Evolutionary conservation across 2,797 vertebrate genomes (phyloP).

Genomic region (Furcifer pardalis): DNA sequence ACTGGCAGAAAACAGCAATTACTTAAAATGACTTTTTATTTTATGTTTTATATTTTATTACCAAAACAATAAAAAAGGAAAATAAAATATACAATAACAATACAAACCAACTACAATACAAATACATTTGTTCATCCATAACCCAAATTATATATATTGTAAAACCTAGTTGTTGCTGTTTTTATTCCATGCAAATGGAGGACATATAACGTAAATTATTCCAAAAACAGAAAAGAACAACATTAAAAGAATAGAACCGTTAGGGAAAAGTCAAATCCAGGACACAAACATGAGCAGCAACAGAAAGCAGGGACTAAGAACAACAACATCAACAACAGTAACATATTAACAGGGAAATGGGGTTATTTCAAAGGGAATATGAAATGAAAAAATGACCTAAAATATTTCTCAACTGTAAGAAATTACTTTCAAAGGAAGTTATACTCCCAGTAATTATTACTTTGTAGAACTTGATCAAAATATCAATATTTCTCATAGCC

Average conservation of each 20-base stretch:
- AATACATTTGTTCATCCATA: too few species aligned
- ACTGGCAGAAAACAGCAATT: too few species aligned
- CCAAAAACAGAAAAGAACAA: constrained; percentile 58
- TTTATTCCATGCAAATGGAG: constrained; percentile 60
- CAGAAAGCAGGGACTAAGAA: constrained; percentile 30
- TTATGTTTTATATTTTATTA: too few species aligned
- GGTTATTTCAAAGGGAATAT: constrained; percentile 48
- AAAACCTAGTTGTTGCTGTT: constrained; percentile 53
- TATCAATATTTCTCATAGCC: not conserved
- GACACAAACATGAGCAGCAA: constrained; percentile 44
- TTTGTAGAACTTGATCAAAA: not conserved
- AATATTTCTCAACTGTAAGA: constrained; percentile 28
- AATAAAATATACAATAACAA: too few species aligned
- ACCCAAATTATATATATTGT: too few species aligned
- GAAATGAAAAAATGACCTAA: constrained; percentile 5
- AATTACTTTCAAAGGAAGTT: constrained; percentile 3
- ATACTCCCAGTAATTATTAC: not conserved
- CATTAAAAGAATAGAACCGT: constrained; percentile 46
- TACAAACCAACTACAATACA: too few species aligned
- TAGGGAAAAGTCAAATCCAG: constrained; percentile 58
- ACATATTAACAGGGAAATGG: not conserved
- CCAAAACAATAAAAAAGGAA: too few species aligned
- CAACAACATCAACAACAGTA: constrained; percentile 14
- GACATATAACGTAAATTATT: constrained; percentile 61
- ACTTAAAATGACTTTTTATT: too few species aligned